These are phyloP conservation scores for Lithodes maja DNA, from an alignment of 2,888 invertebrate species.

Conservation along the genomic window DNA sequence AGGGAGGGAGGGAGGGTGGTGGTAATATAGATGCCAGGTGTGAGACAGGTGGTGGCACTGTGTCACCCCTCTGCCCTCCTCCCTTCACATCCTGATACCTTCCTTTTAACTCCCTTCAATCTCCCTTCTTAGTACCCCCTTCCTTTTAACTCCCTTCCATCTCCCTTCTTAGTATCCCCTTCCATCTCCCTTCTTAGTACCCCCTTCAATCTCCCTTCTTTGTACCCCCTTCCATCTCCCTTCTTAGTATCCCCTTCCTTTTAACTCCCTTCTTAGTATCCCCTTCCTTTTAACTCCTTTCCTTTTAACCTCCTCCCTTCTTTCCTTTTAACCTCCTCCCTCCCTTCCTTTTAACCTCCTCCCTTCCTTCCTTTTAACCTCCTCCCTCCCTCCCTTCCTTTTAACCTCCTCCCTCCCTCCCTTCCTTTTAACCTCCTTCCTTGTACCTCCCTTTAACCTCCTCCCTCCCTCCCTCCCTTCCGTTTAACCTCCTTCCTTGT, in stretches of 20 bases:
- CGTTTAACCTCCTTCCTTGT: background rate
- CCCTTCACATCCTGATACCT: too few species aligned
- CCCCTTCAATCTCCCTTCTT: background rate
- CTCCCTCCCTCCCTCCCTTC: background rate
- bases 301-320: background rate
- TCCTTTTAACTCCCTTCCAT: background rate
- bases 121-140: background rate
- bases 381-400: background rate
- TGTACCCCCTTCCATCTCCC: background rate
- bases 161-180: background rate
- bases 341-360: background rate
- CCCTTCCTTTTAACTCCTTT: background rate
- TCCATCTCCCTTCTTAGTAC: background rate
- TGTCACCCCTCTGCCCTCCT: too few species aligned
- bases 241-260: background rate
- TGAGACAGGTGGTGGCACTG: too few species aligned
- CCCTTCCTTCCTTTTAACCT: background rate
- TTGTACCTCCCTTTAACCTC: too few species aligned
- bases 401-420: background rate
- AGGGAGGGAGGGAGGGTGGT: too few species aligned
- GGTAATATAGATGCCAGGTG: too few species aligned
- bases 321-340: background rate
- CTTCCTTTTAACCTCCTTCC: background rate
- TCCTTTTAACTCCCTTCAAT: background rate
- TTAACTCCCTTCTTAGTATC: background rate